Evolutionary conservation across 2,888 invertebrate species (phyloP), one percentile per base, ranked within the genome.

Genomic region (Dicranocentrus wangi): DNA sequence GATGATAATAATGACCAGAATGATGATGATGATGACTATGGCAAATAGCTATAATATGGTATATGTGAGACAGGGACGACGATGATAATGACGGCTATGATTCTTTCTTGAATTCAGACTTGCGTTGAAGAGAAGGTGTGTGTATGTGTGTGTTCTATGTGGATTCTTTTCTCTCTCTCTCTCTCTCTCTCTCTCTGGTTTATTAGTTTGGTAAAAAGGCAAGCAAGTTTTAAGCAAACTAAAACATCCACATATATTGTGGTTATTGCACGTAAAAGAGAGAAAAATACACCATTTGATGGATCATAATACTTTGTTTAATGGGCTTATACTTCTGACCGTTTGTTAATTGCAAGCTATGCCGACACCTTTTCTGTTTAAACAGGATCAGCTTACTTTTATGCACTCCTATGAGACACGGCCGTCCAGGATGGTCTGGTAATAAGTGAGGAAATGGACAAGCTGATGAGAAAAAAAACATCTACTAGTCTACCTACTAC

Each of bases 241-340:
- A n/a, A 39, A 8, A 47, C 47, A 47, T 32, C 32, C 32, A 32
- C 32, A 32, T 27, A 43, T 43, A 71, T 55, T 55, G 21, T 55
- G 39, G 32, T 39, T 69, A 55, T 63, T 53, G 28, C 66, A 43
- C 66, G 27, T 75, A 66, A 75, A 42, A 66, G 58, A n/a, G 3
- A 58, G 43, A 66, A 75, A 60, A 75, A 75, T 66, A 65, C 66
- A 75, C 43, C 55, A 66, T 66, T 75, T 75, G 55, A 66, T 66
- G 75, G 66, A 75, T 66, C 75, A 66, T 75, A 75, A 75, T 75
- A 75, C 75, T 75, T 75, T 75, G 55, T 75, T 66, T 75, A 75
- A 75, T 75, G 75, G 53, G 66, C 75, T 66, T 65, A 65, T 66
- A 75, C 53, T 53, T 75, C 65, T 75, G 65, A 43, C 75, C 75